A percentile compares a stretch with the other conserved stretches of the same genome.
Conservation (phyloP, 2,797 vertebrate species). For the Smutsia gigantea region DNA sequence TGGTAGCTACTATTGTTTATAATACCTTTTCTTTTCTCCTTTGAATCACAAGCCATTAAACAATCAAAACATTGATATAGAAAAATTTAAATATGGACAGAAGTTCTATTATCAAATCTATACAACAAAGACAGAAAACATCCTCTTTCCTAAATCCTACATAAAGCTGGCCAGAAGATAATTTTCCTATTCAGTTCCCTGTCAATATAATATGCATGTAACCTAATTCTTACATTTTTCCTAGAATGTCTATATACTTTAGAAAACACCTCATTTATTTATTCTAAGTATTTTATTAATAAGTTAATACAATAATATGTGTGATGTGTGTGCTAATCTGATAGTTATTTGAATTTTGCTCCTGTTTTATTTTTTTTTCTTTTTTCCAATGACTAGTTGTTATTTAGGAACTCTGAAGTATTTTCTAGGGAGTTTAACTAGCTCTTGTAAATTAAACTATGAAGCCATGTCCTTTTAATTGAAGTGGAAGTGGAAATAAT, state of each 20-base stretch:
- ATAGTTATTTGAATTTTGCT: conserved; percentile 74
- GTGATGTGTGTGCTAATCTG: conserved; percentile 65
- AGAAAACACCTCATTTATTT: conserved; percentile 15
- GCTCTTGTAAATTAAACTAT: conserved; percentile 82
- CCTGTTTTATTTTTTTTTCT: not conserved
- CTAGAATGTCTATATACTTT: not conserved
- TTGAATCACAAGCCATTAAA: not conserved
- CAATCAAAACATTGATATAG: not conserved
- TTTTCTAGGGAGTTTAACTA: conserved; percentile 77
- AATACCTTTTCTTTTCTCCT: not conserved
- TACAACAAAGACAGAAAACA: not conserved
- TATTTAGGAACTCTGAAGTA: conserved; percentile 62
- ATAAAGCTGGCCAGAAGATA: not conserved
- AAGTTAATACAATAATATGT: conserved; percentile 45
- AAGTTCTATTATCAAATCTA: not conserved
- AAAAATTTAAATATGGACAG: not conserved
- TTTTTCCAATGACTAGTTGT: conserved; percentile 76
- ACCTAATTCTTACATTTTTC: not conserved
- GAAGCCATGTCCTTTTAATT: conserved; percentile 74
- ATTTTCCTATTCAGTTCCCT: not conserved
- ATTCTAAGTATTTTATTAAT: conserved; percentile 44
- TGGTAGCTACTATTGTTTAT: not conserved
- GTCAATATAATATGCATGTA: not conserved
- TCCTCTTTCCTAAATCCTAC: not conserved
- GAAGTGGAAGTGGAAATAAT: conserved; percentile 65